Conservation (phyloP, 2,888 invertebrate genomes). For the Chrysolina americana region DNA sequence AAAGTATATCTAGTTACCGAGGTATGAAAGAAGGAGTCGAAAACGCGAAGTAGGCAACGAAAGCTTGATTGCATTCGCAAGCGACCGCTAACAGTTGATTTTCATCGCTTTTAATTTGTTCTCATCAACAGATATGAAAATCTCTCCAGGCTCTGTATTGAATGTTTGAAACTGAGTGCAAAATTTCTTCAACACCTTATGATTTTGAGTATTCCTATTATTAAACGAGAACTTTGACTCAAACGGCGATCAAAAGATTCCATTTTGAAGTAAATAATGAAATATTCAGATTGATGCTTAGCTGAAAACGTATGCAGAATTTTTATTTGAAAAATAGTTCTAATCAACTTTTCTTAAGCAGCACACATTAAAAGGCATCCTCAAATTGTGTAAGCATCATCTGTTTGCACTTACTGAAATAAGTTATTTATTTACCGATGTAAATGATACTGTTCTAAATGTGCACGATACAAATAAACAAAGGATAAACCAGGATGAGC, state of each 20-base stretch:
- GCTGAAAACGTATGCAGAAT: no score
- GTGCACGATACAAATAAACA: not conserved
- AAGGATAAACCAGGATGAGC: no score
- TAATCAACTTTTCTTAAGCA: no score
- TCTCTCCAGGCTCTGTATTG: constrained; percentile 11
- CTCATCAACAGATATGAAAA: constrained; percentile 43
- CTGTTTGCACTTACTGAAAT: no score
- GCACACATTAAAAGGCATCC: no score
- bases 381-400: no score
- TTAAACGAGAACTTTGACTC: not conserved
- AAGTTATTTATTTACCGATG: not conserved
- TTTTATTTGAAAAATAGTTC: no score
- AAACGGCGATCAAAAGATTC: not conserved
- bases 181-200: constrained; percentile 18
- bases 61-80: constrained; percentile 52
- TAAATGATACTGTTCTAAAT: not conserved
- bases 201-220: not conserved
- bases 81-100: constrained; percentile 54
- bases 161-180: constrained; percentile 17
- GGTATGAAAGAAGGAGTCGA: constrained; percentile 40
- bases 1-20: constrained; percentile 50
- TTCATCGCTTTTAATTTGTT: constrained; percentile 59
- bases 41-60: constrained; percentile 47
- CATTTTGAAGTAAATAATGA: no score
- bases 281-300: no score